Base-by-base conservation (phyloP, 2,797 vertebrate genomes). In the Poecilia wingei region DNA sequence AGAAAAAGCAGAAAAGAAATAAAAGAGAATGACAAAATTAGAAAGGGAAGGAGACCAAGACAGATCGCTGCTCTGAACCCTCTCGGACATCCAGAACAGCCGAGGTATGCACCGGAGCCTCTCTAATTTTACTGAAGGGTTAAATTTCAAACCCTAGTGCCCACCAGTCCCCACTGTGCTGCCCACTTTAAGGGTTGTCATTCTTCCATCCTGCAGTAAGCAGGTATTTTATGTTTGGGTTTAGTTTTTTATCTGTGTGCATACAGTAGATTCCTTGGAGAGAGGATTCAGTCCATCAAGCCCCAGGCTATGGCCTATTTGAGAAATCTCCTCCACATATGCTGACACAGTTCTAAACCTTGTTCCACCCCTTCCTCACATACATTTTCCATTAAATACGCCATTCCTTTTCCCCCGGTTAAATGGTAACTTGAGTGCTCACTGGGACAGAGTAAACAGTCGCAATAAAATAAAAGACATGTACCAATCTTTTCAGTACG, bases 111-210 rank as follows among this genome's bases (percentile, higher is more conserved):
- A 90, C 86, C 82, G 82, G 87, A 81, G 85, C 91, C 74, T 82
- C 90, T 94, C 94, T 95, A 95, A 95, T 93, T 95, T 95, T 95
- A 95, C 93, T 89, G 83, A 77, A 84, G 92, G 92, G 88, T 96
- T 94, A 76, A 89, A 93, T 96, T 95, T 96, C 93, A 94, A 84
- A 87, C 87, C 91, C 70, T 53, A 72, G 80, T 82, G 84, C 85
- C 69, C 82, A 79, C 83, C 39, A 9, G 76, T 76, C 72, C 3
- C 8, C 20, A 51, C 2, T 6, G 72, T 83, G 84, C 79, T 87
- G 85, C 89, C 81, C 88, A 73, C 75, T 91, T 89, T 86, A 88
- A 87, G 76, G 75, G 80, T 86, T 69, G 61, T 82, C 61, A 79
- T 79, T 80, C 79, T 79, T 80, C 66, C 39, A n/a, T 22, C 39